Percentiles rank a stretch among this genome's conserved stretches.
These are phyloP conservation scores for Pecten maximus DNA, from an alignment of 2,888 invertebrate species.

Conservation along the genomic window DNA sequence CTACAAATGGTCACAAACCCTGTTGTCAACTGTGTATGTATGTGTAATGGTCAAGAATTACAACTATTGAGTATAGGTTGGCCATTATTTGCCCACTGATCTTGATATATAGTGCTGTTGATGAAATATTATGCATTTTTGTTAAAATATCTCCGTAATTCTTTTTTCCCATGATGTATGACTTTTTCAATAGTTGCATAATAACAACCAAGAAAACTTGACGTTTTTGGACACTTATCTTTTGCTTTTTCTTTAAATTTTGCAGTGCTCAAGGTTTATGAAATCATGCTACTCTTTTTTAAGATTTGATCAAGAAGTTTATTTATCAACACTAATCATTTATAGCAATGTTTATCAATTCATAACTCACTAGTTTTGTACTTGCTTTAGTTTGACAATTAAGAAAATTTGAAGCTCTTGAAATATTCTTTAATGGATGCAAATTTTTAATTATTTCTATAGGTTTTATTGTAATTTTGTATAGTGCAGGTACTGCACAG, in stretches of 20 bases:
- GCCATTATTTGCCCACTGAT: not conserved
- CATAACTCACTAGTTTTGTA: not conserved
- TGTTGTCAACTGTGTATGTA: slow-evolving; percentile 4
- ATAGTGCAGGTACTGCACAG: not conserved
- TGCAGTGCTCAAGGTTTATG: slow-evolving; percentile 7
- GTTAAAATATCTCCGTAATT: not conserved
- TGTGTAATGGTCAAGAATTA: not conserved
- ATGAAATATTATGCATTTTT: slow-evolving; percentile 22
- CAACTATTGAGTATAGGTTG: not conserved
- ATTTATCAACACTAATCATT: not conserved
- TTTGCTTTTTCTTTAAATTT: slow-evolving; percentile 29
- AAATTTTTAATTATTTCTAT: not conserved
- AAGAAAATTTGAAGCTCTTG: not conserved
- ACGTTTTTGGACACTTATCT: not conserved
- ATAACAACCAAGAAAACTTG: slow-evolving; percentile 29
- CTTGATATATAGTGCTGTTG: slow-evolving; percentile 1
- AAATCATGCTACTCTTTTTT: not conserved
- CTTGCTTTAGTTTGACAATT: not conserved
- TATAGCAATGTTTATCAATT: not conserved
- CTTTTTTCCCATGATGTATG: not conserved
- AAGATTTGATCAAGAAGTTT: not conserved
- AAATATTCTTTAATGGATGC: not conserved
- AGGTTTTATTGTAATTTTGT: not conserved
- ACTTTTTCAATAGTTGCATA: slow-evolving; percentile 35
- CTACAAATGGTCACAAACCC: not conserved